Conservation (phyloP, 2,113 vertebrate genomes). For the Melanerpes formicivorus region DNA sequence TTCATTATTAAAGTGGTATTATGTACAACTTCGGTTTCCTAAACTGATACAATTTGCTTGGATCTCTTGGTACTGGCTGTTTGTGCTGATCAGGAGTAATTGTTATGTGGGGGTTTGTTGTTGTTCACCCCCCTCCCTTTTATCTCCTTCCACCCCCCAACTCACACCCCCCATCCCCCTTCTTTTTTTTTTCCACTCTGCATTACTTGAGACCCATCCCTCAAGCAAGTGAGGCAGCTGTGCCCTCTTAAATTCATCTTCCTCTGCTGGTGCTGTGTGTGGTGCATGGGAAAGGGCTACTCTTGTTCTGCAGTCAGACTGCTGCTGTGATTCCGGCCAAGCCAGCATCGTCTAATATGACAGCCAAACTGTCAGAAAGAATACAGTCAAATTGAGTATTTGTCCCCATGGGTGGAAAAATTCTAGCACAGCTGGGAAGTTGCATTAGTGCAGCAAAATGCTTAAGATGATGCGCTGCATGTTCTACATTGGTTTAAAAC, state of each 20-base stretch:
- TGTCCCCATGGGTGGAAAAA: not conserved
- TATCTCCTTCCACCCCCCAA: too few species aligned
- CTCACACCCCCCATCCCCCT: too few species aligned
- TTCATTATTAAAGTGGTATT: not conserved
- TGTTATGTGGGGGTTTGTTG: fast-evolving
- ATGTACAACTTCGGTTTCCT: not conserved
- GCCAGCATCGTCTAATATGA: not conserved
- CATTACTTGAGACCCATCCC: not conserved
- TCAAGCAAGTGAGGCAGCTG: not conserved
- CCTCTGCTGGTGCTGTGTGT: not conserved
- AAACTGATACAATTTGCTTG: not conserved
- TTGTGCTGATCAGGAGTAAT: not conserved
- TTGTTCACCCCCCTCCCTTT: too few species aligned
- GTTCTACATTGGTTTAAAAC: not conserved
- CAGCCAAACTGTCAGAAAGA: slow-evolving; percentile 38
- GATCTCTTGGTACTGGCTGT: not conserved
- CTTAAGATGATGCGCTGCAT: not conserved
- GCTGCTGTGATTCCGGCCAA: slow-evolving; percentile 38
- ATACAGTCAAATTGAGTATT: slow-evolving; percentile 12
- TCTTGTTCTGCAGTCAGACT: not conserved
- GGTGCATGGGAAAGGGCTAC: not conserved
- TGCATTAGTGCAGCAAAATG: not conserved
- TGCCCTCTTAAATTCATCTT: not conserved
- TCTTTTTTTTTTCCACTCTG: not conserved
- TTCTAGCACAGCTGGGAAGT: not conserved